Conservation (phyloP, 2,888 invertebrate species). For the Leucoptera coffeella region DNA sequence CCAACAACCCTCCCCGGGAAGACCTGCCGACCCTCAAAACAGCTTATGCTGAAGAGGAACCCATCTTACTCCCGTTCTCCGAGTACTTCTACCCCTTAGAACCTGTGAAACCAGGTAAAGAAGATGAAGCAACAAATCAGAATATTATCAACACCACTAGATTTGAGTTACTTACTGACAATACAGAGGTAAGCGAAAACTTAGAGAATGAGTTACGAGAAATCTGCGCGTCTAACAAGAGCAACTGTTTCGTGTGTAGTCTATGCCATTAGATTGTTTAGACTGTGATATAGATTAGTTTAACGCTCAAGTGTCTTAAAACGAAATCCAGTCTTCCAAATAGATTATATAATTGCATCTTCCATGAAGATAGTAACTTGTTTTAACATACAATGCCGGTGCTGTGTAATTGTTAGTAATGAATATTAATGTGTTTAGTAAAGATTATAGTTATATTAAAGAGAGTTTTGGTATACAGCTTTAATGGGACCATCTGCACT, state of each 20-base stretch:
- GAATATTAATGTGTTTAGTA: conserved; percentile 16
- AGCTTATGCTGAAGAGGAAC: conserved; percentile 41
- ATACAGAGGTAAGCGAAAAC: conserved; percentile 49
- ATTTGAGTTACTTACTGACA: conserved; percentile 28
- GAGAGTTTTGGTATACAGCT: conserved; percentile 51
- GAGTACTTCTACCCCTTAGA: conserved; percentile 34
- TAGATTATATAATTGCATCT: no score
- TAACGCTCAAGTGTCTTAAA: conserved; percentile 24
- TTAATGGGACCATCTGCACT: conserved; percentile 38
- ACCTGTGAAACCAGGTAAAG: conserved; percentile 31
- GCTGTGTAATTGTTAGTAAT: no score
- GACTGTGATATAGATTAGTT: conserved; percentile 4
- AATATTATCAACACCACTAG: conserved; percentile 32
- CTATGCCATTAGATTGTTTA: conserved; percentile 16
- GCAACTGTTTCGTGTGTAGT: conserved; percentile 41
- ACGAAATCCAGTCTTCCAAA: conserved; percentile 52
- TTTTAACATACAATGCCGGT: no score
- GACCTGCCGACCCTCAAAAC: conserved; percentile 45
- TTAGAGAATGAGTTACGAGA: conserved; percentile 53
- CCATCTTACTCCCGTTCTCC: conserved; percentile 30
- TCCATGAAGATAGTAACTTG: no score
- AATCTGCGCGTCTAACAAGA: conserved; percentile 37
- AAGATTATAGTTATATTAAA: conserved; percentile 11
- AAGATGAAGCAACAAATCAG: conserved; percentile 35
- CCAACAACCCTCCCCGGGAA: conserved; percentile 31